Evolutionary conservation across 1,140 invertebrate species (phyloP), one percentile per base, ranked within the genome.

Genomic region (Trachymyrmex cornetzi): DNA sequence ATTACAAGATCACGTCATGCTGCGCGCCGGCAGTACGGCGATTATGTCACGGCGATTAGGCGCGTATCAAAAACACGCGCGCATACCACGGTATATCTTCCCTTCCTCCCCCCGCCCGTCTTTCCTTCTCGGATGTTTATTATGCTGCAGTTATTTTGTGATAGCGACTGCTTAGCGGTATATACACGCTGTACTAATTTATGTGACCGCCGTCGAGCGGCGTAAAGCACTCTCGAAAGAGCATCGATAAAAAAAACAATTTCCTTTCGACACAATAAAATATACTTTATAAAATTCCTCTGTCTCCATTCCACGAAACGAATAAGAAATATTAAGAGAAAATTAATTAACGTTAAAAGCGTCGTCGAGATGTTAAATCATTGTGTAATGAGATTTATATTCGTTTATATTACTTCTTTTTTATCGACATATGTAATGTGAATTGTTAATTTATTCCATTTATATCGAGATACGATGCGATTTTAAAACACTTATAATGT

Each of bases 11-110:
- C 67, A 61, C 67, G 79, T 57, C 50, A 19, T 27, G 30, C 30
- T 14, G 22, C 64, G 24, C 74, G 66, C 50, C 22, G 30, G 50
- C 22, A 50, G 22, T 57, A 38, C 50, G 50, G 30, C 64, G 67
- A 82, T 82, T 82, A 82, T 82, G 79, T 82, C 79, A 82, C 50
- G 79, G 67, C 79, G 79, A 82, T 82, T 82, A 82, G 79, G 53
- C 79, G 53, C 79, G 79, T 82, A 82, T 82, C 79, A 82, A 72
- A 82, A 82, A 59, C 79, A 82, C 14, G 79, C 64, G 24, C 59
- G 44, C 59, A 79, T 79, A 79, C 38, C 34, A 30, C 48, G 64
- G 22, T 81, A 34, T 22, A 74, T 34, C 67, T 74, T 30, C 80
- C 61, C 34, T 16, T 38, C 38, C 19, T 3, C 5, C 22, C 1